These are phyloP conservation scores for Reticulitermes speratus DNA, from an alignment of 1,140 invertebrate genomes.

Conservation along the genomic window DNA sequence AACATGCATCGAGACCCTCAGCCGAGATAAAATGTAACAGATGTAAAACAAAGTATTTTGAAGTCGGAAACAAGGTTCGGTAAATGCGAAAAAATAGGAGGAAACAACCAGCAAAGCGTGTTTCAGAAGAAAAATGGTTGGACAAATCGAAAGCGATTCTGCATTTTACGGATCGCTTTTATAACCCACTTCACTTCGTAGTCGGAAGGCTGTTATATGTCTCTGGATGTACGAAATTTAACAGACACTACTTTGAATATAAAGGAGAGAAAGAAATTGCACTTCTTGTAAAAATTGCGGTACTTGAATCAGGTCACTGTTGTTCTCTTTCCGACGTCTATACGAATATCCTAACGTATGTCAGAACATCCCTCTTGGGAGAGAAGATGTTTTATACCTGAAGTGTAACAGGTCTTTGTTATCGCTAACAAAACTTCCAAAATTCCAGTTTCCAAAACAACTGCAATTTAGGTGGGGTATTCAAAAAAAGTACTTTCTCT, in stretches of 20 bases:
- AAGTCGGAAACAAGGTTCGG: not conserved
- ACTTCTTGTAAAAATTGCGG: not conserved
- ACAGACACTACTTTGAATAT: not conserved
- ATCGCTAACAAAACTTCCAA: not conserved
- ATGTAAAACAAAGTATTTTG: not conserved
- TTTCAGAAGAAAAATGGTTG: not conserved
- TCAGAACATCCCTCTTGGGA: not conserved
- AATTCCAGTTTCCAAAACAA: not conserved
- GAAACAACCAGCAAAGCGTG: not conserved
- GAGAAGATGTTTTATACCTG: not conserved
- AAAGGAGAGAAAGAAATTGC: not conserved
- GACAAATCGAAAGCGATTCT: not conserved
- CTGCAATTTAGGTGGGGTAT: not conserved
- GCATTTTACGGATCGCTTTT: not conserved
- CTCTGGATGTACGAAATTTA: not conserved
- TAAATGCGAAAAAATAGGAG: not conserved
- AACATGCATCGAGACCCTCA: no score
- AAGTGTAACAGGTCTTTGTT: not conserved
- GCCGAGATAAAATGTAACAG: not conserved
- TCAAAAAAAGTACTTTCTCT: not conserved
- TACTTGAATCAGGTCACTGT: not conserved
- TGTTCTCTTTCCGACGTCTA: not conserved
- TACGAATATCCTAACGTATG: not conserved
- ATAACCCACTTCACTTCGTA: not conserved
- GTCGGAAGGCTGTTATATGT: no score